Evolutionary conservation across 2,888 invertebrate species (phyloP), one percentile per base, ranked within the genome.

Genomic region (Hirudinaria manillensis): DNA sequence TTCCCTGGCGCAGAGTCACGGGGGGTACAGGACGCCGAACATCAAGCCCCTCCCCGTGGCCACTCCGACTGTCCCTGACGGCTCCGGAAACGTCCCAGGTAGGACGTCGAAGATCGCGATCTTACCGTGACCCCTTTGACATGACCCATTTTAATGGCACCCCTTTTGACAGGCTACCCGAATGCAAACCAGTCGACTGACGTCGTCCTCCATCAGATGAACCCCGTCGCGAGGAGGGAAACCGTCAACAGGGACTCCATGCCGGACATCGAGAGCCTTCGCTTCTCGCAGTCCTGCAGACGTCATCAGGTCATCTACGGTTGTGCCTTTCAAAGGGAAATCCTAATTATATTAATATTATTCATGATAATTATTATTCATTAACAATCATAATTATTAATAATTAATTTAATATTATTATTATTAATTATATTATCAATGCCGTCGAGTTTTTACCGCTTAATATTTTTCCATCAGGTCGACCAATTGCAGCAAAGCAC

Each of bases 31-130:
- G n/a, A 68, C 75, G 10, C 68, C 72, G 10, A 73, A 53, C 56
- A 73, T 73, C 66, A 66, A 72, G 24, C 68, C 76, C 10, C 76
- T 76, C n/a, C 73, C 76, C 7, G 76, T 76, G 7, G 76, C 76
- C 45, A 76, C 76, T 19, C 76, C 76, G 27, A 76, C 76, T 7
- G 76, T 76, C 29, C 76, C 76, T 32, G 76, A 76, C 67, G n/a
- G n/a, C 16, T 45, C 67, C 34, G 70, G 66, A 29, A 72, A 55
- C n/a, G 53, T 55, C 24, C 72, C 72, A 53, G 61, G 56, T 56
- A 71, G 24, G 71, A 24, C 29, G 53, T 51, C 1, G 16, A n/a
- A 13, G 65, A 7, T 65, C 13, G 29, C 19, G 27, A 1, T 27
- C 16, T 10, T 2, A 16, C 13, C 6, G 7, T 1, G 19, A 1